phyloP scores from a whole-genome alignment of 1,140 invertebrate species.

The Ganaspis sp. region DNA sequence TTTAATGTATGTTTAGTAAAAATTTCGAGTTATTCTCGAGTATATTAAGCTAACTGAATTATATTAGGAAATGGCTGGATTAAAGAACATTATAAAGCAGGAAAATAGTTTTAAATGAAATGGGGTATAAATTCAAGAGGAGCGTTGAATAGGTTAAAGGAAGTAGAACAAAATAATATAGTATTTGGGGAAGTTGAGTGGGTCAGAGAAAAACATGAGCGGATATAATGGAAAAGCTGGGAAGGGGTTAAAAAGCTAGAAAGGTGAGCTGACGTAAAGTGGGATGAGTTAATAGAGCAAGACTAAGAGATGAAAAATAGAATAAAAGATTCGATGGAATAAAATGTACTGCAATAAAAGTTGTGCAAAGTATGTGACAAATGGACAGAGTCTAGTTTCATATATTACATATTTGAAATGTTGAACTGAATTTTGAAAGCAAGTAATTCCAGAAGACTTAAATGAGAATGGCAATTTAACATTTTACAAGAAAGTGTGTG shows the following conservation, averaged over 20 bases:
- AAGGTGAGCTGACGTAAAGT: not conserved
- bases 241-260: not conserved
- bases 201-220: slow-evolving; percentile 5
- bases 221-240: not conserved
- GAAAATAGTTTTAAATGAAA: slow-evolving; percentile 2
- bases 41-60: not conserved
- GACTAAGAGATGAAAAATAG: not conserved
- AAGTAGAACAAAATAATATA: slow-evolving; percentile 10
- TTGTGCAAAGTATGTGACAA: not conserved
- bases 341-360: not conserved
- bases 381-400: not conserved
- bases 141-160: not conserved
- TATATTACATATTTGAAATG: not conserved
- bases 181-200: slow-evolving; percentile 1
- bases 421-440: not conserved
- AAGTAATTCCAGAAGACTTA: not conserved
- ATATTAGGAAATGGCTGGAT: slow-evolving; percentile 4
- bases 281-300: not conserved
- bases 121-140: not conserved
- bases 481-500: not conserved
- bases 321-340: not conserved
- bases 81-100: slow-evolving; percentile 8
- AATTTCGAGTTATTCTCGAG: not conserved
- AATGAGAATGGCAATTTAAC: not conserved
- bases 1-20: not conserved